Conservation (phyloP, 1,140 invertebrate species). For the Heliothis virescens region DNA sequence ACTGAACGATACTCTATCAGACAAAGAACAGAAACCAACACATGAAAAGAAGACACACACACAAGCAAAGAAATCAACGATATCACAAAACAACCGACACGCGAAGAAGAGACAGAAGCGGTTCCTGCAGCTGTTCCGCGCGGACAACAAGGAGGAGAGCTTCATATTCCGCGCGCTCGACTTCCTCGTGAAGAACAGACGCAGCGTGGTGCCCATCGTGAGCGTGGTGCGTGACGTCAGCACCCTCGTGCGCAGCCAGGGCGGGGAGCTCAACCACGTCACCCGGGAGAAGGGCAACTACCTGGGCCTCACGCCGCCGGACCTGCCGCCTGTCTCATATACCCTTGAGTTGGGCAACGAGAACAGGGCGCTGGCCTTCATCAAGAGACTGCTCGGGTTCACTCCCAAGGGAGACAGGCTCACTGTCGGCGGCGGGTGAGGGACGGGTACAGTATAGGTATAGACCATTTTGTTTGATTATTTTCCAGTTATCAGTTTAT, state of each 20-base stretch:
- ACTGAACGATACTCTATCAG: not conserved
- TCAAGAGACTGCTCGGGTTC: slow-evolving; percentile 68
- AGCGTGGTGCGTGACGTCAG: slow-evolving; percentile 70
- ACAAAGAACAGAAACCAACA: not conserved
- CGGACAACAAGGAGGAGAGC: slow-evolving; percentile 55
- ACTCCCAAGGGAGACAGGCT: slow-evolving; percentile 57
- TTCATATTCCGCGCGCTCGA: slow-evolving; percentile 63
- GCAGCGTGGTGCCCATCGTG: slow-evolving; percentile 62
- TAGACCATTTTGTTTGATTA: too few relatives aligned
- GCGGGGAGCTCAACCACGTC: slow-evolving; percentile 66
- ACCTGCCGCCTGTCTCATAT: slow-evolving; percentile 55
- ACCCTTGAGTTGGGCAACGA: slow-evolving; percentile 63
- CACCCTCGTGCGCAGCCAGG: slow-evolving; percentile 67
- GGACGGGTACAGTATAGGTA: not conserved
- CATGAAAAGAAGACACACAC: slow-evolving; percentile 6
- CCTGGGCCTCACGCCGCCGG: slow-evolving; percentile 55
- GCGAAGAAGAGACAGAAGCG: slow-evolving; percentile 59
- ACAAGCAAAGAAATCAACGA: not conserved
- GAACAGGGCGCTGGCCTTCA: slow-evolving; percentile 54
- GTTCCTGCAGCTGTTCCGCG: slow-evolving; percentile 60
- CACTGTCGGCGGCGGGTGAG: slow-evolving; percentile 53
- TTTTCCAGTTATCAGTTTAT: too few relatives aligned
- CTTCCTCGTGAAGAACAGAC: slow-evolving; percentile 61
- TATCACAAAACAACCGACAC: slow-evolving; percentile 23
- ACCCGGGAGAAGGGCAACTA: slow-evolving; percentile 69